Conservation (phyloP, 2,888 invertebrate genomes). For the Phortica magna region DNA sequence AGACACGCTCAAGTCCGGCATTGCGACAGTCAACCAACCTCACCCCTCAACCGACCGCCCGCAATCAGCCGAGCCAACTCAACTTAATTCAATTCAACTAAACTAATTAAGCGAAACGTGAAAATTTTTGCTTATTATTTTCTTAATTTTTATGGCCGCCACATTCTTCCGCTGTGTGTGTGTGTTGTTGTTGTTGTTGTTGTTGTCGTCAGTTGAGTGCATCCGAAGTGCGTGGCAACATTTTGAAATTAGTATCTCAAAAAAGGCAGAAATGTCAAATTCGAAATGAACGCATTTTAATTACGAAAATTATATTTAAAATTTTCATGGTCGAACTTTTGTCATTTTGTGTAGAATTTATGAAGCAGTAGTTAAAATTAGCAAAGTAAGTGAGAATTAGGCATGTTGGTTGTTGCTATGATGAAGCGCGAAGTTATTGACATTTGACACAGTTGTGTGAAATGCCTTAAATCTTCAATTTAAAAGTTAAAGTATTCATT, state of each 20-base stretch:
- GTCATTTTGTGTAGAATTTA: constrained; percentile 41
- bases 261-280: constrained; percentile 46
- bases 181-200: neutral
- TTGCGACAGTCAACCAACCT: neutral
- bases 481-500: neutral
- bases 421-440: neutral
- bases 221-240: constrained; percentile 50
- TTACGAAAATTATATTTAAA: constrained; percentile 43
- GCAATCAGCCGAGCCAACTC: neutral
- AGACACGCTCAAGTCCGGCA: neutral
- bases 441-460: constrained; percentile 4
- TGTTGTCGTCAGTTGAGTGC: neutral
- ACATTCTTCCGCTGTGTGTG: neutral
- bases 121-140: constrained; percentile 71
- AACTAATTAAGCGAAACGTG: constrained; percentile 69
- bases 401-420: too few relatives aligned
- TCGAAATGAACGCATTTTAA: constrained; percentile 61
- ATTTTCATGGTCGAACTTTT: constrained; percentile 41
- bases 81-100: neutral
- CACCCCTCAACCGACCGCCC: neutral
- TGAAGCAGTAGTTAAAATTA: neutral
- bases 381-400: too few relatives aligned
- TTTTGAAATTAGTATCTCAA: constrained; percentile 69
- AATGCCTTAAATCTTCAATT: neutral
- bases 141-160: constrained; percentile 59